phyloP scores from a whole-genome alignment of 1,140 invertebrate species.

The Caenorhabditis brenneri region DNA sequence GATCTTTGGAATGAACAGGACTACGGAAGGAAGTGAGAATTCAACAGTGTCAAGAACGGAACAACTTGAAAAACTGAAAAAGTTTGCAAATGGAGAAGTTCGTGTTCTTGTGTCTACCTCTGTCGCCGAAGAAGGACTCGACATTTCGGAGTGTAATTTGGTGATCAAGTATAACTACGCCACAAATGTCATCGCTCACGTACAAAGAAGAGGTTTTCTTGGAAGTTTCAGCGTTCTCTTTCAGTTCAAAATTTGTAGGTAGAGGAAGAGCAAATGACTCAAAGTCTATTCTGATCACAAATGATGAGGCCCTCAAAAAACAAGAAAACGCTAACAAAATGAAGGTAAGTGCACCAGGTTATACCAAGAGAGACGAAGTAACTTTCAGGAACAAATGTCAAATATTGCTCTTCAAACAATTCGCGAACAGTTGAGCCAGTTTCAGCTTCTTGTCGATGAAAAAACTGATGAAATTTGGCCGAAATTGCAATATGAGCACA shows the following conservation, averaged over 20 bases:
- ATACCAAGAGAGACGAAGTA: neutral
- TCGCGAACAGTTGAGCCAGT: neutral
- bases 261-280: constrained; percentile 35
- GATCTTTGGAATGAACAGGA: neutral
- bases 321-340: constrained; percentile 40
- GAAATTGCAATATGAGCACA: neutral
- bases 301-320: constrained; percentile 19
- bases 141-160: constrained; percentile 71
- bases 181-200: constrained; percentile 72
- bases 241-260: constrained; percentile 30
- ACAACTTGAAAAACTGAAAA: neutral
- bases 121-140: constrained; percentile 72
- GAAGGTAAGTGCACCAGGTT: neutral
- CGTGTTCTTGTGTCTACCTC: constrained; percentile 64
- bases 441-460: neutral
- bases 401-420: neutral
- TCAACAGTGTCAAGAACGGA: neutral
- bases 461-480: neutral
- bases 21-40: neutral
- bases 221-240: neutral
- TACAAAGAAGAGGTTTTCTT: constrained; percentile 72
- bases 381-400: neutral
- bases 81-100: constrained; percentile 27
- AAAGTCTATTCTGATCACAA: constrained; percentile 37
- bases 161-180: constrained; percentile 72